Base-by-base conservation (phyloP, 2,888 invertebrate genomes). In the Drosophila birchii region DNA sequence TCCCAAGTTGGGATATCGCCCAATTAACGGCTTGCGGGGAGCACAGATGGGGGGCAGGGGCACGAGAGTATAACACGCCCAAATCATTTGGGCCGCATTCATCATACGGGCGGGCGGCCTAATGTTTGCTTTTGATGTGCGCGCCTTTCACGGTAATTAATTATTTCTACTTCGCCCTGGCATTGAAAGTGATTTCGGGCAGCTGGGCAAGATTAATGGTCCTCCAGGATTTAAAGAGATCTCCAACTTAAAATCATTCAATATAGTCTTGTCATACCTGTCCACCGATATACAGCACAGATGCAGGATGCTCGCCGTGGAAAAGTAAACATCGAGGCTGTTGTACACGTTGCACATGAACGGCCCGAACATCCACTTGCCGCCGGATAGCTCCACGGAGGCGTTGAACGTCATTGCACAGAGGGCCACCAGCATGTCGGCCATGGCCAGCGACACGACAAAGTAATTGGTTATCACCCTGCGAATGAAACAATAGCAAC, bases 281-380 rank as follows among this genome's bases (percentile, higher is more conserved):
- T 97, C 97, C 36, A 97, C 97, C 82, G 96, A 96, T 86, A 97
- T 98, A 92, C 98, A 98, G 92, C 98, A 98, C 61, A 99, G 93
- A 93, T 99, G 98, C 23, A 98, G 94, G 66, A 98, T 98, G 16
- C 98, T 98, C 0, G 98, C 98, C 1, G 96, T 98, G 81, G 96
- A 97, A 92, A 98, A 98, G 90, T 98, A 97, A 1, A 99, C 98
- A 92, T 99, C 98, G 81, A 98, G 94, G 2, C 98, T 97, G 92
- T 98, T 98, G 96, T 98, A 99, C 18, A 98, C 96, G 92, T 98
- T 98, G 92, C 98, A 98, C 96, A 98, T 96, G 90, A 96, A 96
- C 86, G 96, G 95, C 0, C 97, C 97, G 88, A 98, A 98, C 74
- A 97, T 92, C 98, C 98, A 98, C 78, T 94, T 94, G 12, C 96